Percentiles rank a stretch among this genome's conserved stretches.
These are phyloP conservation scores for Naja naja DNA, from an alignment of 2,113 vertebrate species.

Conservation along the genomic window DNA sequence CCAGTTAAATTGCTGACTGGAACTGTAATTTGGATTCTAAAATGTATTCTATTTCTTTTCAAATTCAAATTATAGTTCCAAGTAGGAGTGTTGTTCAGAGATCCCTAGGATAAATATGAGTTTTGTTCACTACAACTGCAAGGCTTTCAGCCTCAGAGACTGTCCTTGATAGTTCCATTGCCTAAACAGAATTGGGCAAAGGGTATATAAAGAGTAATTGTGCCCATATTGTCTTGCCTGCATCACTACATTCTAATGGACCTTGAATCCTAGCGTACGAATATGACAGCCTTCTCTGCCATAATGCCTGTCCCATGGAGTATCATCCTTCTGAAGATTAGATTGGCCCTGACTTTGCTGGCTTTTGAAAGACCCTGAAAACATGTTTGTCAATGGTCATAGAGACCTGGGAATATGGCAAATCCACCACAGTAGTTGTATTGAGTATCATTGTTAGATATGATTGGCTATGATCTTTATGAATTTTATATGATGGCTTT, in stretches of 20 bases:
- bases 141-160: not conserved
- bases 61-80: not conserved
- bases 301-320: not conserved
- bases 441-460: not conserved
- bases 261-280: not conserved
- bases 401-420: not conserved
- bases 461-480: not conserved
- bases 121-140: not conserved
- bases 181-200: not conserved
- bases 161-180: not conserved
- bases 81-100: not conserved
- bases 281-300: not conserved
- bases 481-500: not conserved
- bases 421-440: not conserved
- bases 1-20: not conserved
- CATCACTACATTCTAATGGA: not conserved
- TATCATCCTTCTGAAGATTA: not conserved
- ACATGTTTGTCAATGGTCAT: not conserved
- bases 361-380: not conserved
- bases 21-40: not conserved
- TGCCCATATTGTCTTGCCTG: not conserved
- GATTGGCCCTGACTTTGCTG: not conserved
- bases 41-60: not conserved
- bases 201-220: not conserved
- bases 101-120: not conserved